A percentile compares a stretch with the other conserved stretches of the same genome.
phyloP scores from a whole-genome alignment of 1,140 invertebrate species.

The Aleiodes sp. region DNA sequence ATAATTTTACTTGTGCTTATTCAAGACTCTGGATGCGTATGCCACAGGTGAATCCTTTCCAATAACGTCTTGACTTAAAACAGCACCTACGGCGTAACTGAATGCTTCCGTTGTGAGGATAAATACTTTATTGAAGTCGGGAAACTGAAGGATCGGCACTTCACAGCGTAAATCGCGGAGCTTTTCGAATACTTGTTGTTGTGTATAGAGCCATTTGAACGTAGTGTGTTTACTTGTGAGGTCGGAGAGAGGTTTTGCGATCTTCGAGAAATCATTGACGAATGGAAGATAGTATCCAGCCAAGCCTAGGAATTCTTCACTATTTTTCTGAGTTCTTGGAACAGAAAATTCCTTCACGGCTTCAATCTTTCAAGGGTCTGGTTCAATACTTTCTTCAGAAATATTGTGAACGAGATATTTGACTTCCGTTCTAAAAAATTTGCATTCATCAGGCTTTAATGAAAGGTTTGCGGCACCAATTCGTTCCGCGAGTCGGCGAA shows the following conservation, averaged over 20 bases:
- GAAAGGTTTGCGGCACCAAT: constrained; percentile 55
- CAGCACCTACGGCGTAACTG: constrained; percentile 32
- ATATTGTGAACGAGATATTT: constrained; percentile 61
- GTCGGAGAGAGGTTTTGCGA: constrained; percentile 51
- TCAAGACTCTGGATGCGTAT: constrained; percentile 28
- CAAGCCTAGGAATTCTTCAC: constrained; percentile 63
- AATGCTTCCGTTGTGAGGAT: constrained; percentile 42
- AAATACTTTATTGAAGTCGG: constrained; percentile 42
- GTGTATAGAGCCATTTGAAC: constrained; percentile 43
- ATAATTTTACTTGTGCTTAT: neutral
- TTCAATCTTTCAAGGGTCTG: constrained; percentile 58
- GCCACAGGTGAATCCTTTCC: constrained; percentile 40
- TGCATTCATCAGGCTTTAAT: constrained; percentile 50
- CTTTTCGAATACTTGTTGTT: constrained; percentile 48
- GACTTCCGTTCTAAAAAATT: constrained; percentile 58
- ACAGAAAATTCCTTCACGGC: constrained; percentile 54
- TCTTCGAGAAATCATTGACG: constrained; percentile 51
- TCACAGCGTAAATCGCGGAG: constrained; percentile 13
- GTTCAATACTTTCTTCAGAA: constrained; percentile 55
- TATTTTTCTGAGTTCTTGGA: constrained; percentile 54
- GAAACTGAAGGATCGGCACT: constrained; percentile 39
- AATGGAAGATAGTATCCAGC: constrained; percentile 60
- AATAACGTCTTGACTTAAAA: constrained; percentile 38
- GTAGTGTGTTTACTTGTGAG: constrained; percentile 52
- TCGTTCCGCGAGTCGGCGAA: constrained; percentile 50